Evolutionary conservation across 2,113 vertebrate genomes (phyloP).

Genomic region (Campylomormyrus numenius): DNA sequence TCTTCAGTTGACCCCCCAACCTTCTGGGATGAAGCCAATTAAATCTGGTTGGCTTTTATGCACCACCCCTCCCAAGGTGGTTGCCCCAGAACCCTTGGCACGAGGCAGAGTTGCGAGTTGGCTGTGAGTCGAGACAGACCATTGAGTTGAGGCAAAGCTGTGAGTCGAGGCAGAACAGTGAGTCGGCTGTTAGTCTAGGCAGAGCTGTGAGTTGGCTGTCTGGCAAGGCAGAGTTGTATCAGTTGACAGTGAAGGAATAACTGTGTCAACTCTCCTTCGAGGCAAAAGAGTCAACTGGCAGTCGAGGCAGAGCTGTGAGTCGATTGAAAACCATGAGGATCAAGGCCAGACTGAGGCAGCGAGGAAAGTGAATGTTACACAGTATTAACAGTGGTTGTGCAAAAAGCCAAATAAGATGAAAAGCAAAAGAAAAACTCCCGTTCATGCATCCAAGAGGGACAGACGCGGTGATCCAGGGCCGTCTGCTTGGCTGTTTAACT

Average conservation of each 20-base stretch:
- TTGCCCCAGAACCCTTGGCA: not conserved
- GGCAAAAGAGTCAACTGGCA: not conserved
- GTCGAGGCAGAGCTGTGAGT: not conserved
- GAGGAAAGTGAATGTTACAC: not conserved
- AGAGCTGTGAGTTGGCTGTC: not conserved
- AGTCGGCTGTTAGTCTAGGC: not conserved
- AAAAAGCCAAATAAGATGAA: not conserved
- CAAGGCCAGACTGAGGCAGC: not conserved
- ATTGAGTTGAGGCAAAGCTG: not conserved
- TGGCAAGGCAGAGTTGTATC: not conserved
- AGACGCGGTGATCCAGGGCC: not conserved
- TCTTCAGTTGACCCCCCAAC: not conserved
- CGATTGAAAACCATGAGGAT: not conserved
- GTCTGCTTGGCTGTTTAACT: not conserved
- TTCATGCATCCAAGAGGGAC: not conserved
- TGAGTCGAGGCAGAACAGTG: not conserved
- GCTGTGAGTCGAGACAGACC: not conserved
- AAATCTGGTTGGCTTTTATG: not conserved
- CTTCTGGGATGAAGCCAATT: not conserved
- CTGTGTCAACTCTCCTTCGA: not conserved
- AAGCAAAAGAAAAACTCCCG: not conserved
- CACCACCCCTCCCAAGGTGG: not conserved
- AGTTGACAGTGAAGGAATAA: not conserved
- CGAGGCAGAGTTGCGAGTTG: not conserved
- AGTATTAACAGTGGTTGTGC: not conserved